Base-by-base conservation (phyloP, 2,113 vertebrate genomes). In the Lophius piscatorius region DNA sequence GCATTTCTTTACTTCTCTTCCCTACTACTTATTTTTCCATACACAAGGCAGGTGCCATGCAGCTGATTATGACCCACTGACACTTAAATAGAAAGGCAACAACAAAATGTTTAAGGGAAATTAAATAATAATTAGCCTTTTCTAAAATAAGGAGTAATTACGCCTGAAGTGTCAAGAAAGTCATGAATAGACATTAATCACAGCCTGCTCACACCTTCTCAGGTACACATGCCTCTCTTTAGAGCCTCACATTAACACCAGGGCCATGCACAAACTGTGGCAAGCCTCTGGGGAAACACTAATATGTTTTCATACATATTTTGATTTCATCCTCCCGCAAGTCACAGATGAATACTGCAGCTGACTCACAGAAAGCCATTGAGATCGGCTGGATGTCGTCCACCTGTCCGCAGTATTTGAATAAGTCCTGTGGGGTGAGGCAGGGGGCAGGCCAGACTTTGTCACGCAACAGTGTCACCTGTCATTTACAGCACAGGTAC, bases 231-330 rank as follows among this genome's bases (percentile, higher is more conserved):
- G 48, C 48, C 62, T 28, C 55, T 91, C 86, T 91, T 85, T 90
- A 88, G 89, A 92, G 90, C 88, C 86, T 92, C 93, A 92, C 91
- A 92, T 91, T 91, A 91, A 92, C 89, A 91, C 91, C 90, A 88
- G 86, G 87, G 90, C 91, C 90, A 91, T 90, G 89, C 87, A 91
- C 90, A 94, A 93, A 92, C 92, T 93, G 90, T 88, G 82, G 71
- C 13, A 42, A 21, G 80, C 76, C 93, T 81, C 92, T 42, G 62
- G 93, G 93, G 92, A 92, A 89, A 89, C 91, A 82, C 91, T 93
- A 54, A 93, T 92, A 93, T 95, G 92, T 92, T 95, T 95, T 95
- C 91, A 94, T 95, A 92, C 92, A 94, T 91, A 92, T 95, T 96
- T 94, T 93, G 90, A 93, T 94, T 95, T 94, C 91, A 93, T 92